phyloP scores from a whole-genome alignment of 1,140 invertebrate species.

The Ladona fulva region DNA sequence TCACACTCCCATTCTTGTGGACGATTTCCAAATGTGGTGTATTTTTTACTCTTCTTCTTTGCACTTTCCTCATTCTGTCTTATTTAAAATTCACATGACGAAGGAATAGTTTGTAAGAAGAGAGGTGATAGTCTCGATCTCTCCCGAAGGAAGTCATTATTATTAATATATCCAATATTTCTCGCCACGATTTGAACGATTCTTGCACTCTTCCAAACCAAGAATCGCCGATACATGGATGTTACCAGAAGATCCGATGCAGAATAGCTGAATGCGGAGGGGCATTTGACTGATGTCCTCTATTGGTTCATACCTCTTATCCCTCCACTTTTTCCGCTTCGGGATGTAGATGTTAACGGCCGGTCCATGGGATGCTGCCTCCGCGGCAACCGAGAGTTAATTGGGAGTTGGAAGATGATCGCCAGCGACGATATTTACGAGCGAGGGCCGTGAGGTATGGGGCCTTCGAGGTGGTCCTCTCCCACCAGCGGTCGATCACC shows the following conservation, averaged over 20 bases:
- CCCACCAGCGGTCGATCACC: not conserved
- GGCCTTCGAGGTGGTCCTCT: not conserved
- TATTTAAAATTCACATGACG: too few relatives aligned
- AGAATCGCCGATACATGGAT: not conserved
- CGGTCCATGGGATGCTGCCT: not conserved
- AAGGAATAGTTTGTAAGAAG: too few relatives aligned
- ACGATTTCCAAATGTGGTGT: too few relatives aligned
- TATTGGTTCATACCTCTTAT: not conserved
- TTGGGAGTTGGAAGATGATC: not conserved
- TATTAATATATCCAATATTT: not conserved
- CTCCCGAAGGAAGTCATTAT: not conserved
- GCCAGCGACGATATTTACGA: not conserved
- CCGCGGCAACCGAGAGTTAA: not conserved
- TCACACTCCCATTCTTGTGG: too few relatives aligned
- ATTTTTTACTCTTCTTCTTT: too few relatives aligned
- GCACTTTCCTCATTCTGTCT: too few relatives aligned
- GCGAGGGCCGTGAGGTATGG: not conserved
- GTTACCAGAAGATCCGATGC: not conserved
- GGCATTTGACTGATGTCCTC: not conserved
- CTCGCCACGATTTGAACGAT: not conserved
- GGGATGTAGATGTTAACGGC: constrained; percentile 1
- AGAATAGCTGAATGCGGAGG: too few relatives aligned
- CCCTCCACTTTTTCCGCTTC: not conserved
- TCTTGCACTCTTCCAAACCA: not conserved
- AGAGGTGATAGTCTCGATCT: too few relatives aligned